Percentiles rank a stretch among this genome's conserved stretches.
Conservation (phyloP, 2,888 invertebrate genomes). For the Alviniconcha strummeri region DNA sequence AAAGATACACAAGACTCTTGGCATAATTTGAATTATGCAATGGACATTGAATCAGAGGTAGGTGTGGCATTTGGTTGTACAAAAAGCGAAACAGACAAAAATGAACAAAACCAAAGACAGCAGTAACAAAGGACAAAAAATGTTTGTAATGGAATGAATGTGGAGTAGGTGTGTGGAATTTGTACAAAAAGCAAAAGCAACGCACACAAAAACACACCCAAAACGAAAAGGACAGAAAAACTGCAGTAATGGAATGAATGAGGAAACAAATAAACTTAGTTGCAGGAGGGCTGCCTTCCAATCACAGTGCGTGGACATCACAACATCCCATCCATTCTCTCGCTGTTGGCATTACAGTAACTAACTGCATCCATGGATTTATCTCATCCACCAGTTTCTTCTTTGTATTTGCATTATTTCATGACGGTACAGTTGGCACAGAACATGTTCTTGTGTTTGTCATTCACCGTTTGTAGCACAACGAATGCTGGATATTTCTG, state of each 20-base stretch:
- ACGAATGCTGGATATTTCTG: too few species aligned
- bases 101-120: too few species aligned
- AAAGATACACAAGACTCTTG: too few species aligned
- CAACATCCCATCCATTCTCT: neutral
- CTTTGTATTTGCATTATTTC: neutral
- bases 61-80: too few species aligned
- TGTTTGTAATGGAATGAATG: neutral
- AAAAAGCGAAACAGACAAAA: too few species aligned
- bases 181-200: neutral
- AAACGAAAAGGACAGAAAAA: neutral
- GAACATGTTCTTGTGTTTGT: too few species aligned
- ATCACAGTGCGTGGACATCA: constrained; percentile 17
- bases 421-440: neutral
- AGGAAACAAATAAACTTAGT: neutral
- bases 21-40: too few species aligned
- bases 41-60: too few species aligned
- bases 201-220: neutral
- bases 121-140: neutral
- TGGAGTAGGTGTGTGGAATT: neutral
- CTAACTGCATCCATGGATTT: neutral
- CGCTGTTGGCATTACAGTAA: neutral
- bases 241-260: neutral
- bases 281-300: constrained; percentile 7
- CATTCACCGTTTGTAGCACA: too few species aligned
- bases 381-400: neutral